phyloP scores from a whole-genome alignment of 2,888 invertebrate genomes.

The Drosophila tripunctata region DNA sequence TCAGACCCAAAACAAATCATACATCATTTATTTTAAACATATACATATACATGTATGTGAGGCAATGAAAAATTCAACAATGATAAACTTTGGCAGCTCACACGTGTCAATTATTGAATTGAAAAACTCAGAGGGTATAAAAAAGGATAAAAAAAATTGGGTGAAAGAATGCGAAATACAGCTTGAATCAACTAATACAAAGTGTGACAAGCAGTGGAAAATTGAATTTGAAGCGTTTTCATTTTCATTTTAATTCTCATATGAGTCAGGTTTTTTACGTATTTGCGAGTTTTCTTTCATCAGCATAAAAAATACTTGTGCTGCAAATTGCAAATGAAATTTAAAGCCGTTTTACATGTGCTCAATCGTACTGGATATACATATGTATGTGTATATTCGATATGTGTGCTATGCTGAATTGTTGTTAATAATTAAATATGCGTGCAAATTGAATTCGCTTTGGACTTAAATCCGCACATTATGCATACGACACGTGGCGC shows the following conservation, averaged over 20 bases:
- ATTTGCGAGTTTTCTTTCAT: slow-evolving; percentile 39
- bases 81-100: neutral
- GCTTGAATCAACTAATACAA: neutral
- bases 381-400: neutral
- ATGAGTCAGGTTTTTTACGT: too few relatives aligned
- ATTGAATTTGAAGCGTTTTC: slow-evolving; percentile 52
- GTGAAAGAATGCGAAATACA: neutral
- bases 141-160: neutral
- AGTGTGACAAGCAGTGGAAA: slow-evolving; percentile 15
- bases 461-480: slow-evolving; percentile 42
- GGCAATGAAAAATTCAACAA: neutral
- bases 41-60: neutral
- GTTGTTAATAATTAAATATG: slow-evolving; percentile 65
- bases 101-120: neutral
- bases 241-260: slow-evolving; percentile 32
- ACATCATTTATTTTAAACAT: neutral
- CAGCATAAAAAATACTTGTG: slow-evolving; percentile 23
- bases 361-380: neutral
- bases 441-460: slow-evolving; percentile 62
- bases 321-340: slow-evolving; percentile 50
- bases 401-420: slow-evolving; percentile 2
- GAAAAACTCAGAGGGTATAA: too few relatives aligned
- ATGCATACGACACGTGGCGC: slow-evolving; percentile 61
- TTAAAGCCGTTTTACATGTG: slow-evolving; percentile 44
- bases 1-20: neutral